These are phyloP conservation scores for Falco concolor DNA, from an alignment of 2,797 vertebrate genomes.

Conservation along the genomic window DNA sequence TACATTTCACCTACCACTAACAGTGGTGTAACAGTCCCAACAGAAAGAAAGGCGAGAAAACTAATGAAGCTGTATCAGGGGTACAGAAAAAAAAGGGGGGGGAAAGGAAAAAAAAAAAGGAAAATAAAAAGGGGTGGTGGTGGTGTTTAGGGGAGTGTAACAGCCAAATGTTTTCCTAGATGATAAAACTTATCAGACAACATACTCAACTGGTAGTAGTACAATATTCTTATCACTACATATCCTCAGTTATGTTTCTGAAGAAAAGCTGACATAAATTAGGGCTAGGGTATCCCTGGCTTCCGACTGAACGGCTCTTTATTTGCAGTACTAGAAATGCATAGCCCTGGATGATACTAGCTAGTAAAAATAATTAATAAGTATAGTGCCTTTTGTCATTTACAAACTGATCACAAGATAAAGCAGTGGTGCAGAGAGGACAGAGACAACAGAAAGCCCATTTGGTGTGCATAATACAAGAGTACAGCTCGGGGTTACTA, in stretches of 20 bases:
- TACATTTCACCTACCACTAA: background rate
- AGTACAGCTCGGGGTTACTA: background rate
- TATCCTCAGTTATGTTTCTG: background rate
- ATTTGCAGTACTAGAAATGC: background rate
- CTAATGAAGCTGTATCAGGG: background rate
- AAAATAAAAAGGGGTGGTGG: too few relatives aligned
- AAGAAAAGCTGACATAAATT: background rate
- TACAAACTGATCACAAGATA: background rate
- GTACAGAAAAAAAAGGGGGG: background rate
- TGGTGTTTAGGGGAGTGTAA: background rate
- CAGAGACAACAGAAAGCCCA: background rate
- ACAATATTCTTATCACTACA: background rate
- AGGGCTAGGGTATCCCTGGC: background rate
- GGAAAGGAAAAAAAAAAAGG: too few relatives aligned
- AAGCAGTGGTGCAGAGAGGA: background rate
- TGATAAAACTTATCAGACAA: background rate
- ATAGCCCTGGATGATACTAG: background rate
- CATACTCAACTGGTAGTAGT: background rate
- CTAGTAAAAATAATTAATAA: background rate
- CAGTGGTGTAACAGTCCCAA: background rate
- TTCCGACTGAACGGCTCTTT: background rate
- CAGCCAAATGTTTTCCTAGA: background rate
- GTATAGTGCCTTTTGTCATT: background rate
- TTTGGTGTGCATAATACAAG: background rate
- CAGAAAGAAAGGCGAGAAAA: background rate